phyloP scores from a whole-genome alignment of 2,113 vertebrate species.

The Planiliza haematocheilus region DNA sequence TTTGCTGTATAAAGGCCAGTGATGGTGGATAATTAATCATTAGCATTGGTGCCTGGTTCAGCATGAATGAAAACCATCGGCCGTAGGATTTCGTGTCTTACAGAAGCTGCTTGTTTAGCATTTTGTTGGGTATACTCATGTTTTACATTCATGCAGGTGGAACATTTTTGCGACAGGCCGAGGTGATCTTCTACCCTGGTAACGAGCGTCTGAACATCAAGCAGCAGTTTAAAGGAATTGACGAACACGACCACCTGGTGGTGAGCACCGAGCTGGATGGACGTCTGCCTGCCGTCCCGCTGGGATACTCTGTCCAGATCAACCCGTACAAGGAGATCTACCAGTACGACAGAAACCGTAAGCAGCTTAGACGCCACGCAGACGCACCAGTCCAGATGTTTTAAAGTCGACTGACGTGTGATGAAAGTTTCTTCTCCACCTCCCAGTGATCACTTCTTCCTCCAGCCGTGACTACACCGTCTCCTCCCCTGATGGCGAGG shows the following conservation, averaged over 20 bases:
- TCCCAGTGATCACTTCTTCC: conserved; percentile 89
- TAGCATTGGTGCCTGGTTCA: no score
- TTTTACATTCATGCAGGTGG: conserved; percentile 82
- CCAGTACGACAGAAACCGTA: conserved; percentile 87
- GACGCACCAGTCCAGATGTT: no score
- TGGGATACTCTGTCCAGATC: conserved; percentile 85
- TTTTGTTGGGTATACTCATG: no score
- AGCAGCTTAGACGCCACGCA: conserved; percentile 45
- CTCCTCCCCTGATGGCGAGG: conserved; percentile 77
- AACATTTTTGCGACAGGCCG: conserved; percentile 88
- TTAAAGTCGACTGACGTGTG: no score
- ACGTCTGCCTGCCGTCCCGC: conserved; percentile 84
- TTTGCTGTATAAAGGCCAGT: neutral
- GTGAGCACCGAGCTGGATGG: conserved; percentile 92
- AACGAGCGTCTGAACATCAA: conserved; percentile 88
- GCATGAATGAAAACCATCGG: no score
- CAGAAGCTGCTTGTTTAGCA: no score
- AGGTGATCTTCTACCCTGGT: conserved; percentile 89
- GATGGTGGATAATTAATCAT: neutral
- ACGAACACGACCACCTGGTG: conserved; percentile 93
- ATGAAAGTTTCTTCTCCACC: neutral
- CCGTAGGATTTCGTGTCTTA: no score
- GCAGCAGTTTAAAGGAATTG: conserved; percentile 91
- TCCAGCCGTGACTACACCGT: conserved; percentile 90
- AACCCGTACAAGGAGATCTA: conserved; percentile 92